Base-by-base conservation (phyloP, 2,888 invertebrate genomes). In the Philereme vetulata region DNA sequence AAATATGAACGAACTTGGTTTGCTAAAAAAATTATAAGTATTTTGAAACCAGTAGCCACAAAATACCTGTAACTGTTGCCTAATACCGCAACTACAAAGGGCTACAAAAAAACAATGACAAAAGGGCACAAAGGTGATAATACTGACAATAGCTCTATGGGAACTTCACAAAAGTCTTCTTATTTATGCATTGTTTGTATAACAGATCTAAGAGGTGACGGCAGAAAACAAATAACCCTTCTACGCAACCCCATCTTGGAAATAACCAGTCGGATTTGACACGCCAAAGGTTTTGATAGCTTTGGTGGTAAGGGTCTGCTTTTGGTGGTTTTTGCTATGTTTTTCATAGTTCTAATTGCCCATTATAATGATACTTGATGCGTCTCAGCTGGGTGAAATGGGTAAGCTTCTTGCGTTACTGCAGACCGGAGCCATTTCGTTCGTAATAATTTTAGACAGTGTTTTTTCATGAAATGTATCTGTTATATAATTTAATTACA, bases 351-450 rank as follows among this genome's bases (percentile, higher is more conserved):
- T 86, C 84, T 91, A 89, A 91, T 91, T 91, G 90, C 85, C 88
- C 75, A 90, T 92, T 91, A 92, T 87, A 90, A 90, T 84, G 90
- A 86, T 85, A 92, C 86, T 82, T 81, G 90, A 90, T 87, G 86
- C 76, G 75, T 74, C 76, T 79, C 66, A 61, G 64, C 64, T 64
- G 63, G 66, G 53, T 60, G 65, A 55, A 67, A 65, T 54, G 60
- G 67, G 55, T 38, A 40, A 53, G 44, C 57, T 47, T 57, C 62
- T 57, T 62, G 51, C 10, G 47, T 36, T 51, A 7, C 34, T 54
- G 49, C 48, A 44, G 52, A 51, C 48, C 9, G 9, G 10, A 48
- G 34, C 10, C 11, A 35, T 51, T 56, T 44, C 33, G 51, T 21
- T 52, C 55, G 51, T 48, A 34, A 48, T 46, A 34, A 38, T 57